Percentiles rank a stretch among this genome's conserved stretches.
These are phyloP conservation scores for Stenichneumon culpator DNA, from an alignment of 2,888 invertebrate species.

Conservation along the genomic window DNA sequence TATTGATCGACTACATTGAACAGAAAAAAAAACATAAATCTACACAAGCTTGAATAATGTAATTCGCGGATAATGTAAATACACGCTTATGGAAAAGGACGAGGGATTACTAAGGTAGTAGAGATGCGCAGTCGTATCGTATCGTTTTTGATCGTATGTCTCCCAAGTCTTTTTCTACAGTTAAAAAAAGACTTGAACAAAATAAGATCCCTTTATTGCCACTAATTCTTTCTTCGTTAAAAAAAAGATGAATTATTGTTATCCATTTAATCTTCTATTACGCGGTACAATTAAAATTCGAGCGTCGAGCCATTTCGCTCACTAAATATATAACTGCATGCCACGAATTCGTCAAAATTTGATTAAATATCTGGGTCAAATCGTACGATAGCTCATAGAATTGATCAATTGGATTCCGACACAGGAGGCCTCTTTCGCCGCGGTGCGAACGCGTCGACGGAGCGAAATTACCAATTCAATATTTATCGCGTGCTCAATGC, in stretches of 20 bases:
- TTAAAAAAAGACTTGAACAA: too few species aligned
- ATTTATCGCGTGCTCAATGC: neutral
- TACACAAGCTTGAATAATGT: too few species aligned
- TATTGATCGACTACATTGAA: too few species aligned
- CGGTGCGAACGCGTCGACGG: neutral
- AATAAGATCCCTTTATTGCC: neutral
- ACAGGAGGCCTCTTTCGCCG: neutral
- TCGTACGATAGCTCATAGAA: neutral
- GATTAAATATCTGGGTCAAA: neutral
- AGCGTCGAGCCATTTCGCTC: neutral
- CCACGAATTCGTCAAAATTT: neutral
- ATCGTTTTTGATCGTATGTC: too few species aligned
- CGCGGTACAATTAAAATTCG: neutral
- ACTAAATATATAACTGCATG: neutral
- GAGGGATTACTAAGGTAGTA: too few species aligned
- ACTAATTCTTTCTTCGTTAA: neutral
- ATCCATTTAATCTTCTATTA: neutral
- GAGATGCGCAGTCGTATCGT: too few species aligned
- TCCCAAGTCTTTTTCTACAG: too few species aligned
- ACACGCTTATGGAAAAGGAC: too few species aligned
- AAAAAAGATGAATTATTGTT: neutral
- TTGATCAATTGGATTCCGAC: neutral
- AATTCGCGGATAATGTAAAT: too few species aligned
- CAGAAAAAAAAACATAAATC: too few species aligned
- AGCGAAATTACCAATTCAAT: slow-evolving; percentile 3